Percentiles rank a stretch among this genome's conserved stretches.
Conservation (phyloP, 2,113 vertebrate species). For the Noturus placidus region DNA sequence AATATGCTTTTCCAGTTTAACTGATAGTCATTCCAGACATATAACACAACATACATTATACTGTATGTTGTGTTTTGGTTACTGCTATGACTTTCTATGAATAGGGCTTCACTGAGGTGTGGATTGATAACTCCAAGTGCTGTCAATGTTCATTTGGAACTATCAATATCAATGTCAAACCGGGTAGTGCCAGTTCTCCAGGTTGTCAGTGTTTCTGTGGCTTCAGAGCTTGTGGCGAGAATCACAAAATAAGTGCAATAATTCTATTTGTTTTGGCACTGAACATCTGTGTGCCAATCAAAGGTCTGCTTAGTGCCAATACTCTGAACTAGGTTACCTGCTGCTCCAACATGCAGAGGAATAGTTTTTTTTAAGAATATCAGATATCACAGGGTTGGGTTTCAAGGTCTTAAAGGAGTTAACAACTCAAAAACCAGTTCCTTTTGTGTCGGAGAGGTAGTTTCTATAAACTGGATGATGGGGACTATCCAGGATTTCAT, state of each 20-base stretch:
- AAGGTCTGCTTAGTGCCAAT: slow-evolving; percentile 34
- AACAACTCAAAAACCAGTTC: slow-evolving; percentile 60
- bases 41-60: background rate
- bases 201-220: slow-evolving; percentile 3
- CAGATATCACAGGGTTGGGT: slow-evolving; percentile 57
- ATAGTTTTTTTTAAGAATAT: slow-evolving; percentile 44
- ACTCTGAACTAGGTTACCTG: slow-evolving; percentile 34
- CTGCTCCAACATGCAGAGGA: slow-evolving; percentile 46
- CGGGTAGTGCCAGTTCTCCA: background rate
- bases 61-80: slow-evolving; percentile 1
- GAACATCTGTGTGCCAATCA: slow-evolving; percentile 35
- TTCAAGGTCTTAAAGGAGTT: slow-evolving; percentile 53
- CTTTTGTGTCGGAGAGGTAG: slow-evolving; percentile 48
- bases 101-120: background rate
- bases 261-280: slow-evolving; percentile 36
- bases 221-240: background rate
- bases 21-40: background rate
- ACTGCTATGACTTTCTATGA: background rate
- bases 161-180: slow-evolving; percentile 4
- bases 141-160: slow-evolving; percentile 14
- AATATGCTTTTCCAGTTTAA: background rate
- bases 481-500: slow-evolving; percentile 35
- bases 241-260: slow-evolving; percentile 32
- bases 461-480: slow-evolving; percentile 38
- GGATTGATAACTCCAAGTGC: background rate